Base-by-base conservation (phyloP, 2,113 vertebrate genomes). In the Clarias macrocephalus region DNA sequence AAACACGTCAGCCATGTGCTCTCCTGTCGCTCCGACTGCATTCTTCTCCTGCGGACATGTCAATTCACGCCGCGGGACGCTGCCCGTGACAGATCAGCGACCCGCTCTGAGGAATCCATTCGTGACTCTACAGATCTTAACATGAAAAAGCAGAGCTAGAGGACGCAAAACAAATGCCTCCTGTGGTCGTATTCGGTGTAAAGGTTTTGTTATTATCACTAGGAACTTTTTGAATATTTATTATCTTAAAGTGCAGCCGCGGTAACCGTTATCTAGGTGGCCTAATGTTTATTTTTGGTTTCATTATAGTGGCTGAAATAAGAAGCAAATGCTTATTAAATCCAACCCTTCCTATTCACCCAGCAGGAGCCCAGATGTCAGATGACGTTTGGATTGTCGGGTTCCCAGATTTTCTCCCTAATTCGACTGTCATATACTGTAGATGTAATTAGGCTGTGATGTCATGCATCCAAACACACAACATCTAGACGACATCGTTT, bases 1-100 rank as follows among this genome's bases (percentile, higher is more conserved):
- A 93, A 91, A 93, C 92, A 93, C 92, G 92, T 91, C 90, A 91
- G 92, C 93, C 93, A 91, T 94, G n/a, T 93, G 91, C 59, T 54
- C n/a, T 54, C 42, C 59, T 66, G 42, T 77, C 56, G 75, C 56
- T 77, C 13, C 0, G 25, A 56, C 6, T 16, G 28, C 25, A 9
- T 77, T 77, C 33, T 21, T 60, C 30, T 33, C 30, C 0, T 8
- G 30, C 12, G 28, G 37, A 37, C 8, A 0, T 15, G 57, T 81
- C 79, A 62, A 62, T 62, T 57, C 79, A 37, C 37, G 23, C 79
- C 62, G 79, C 30, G 4, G 79, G 56, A 15, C 15, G 18, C 77
- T 80, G 56, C 59, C 77, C 77, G 33, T 10, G 79, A 60, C 28
- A 23, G 19, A 60, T 62, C 12, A 21, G 19, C 9, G 25, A 30